Conservation (phyloP, 2,888 invertebrate genomes). For the Pheosia tremula region DNA sequence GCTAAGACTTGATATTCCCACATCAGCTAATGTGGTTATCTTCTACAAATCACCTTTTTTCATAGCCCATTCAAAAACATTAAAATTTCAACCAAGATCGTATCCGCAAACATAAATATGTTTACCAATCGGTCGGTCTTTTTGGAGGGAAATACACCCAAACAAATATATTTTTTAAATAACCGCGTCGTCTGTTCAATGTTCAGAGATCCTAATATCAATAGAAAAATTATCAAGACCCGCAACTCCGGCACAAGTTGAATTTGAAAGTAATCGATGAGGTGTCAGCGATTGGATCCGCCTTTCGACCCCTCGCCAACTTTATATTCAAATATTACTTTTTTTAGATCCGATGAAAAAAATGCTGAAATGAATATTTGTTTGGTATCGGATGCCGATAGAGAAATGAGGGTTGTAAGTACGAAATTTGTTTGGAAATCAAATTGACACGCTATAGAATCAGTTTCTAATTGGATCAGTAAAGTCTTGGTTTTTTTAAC, state of each 20-base stretch:
- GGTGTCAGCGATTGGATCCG: slow-evolving; percentile 39
- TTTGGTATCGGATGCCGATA: neutral
- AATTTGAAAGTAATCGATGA: slow-evolving; percentile 53
- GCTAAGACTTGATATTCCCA: too few species aligned
- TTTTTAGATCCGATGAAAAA: slow-evolving; percentile 10
- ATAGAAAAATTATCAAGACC: slow-evolving; percentile 42
- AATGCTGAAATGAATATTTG: slow-evolving; percentile 7
- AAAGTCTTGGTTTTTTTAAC: too few species aligned
- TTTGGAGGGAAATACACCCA: slow-evolving; percentile 14
- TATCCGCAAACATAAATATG: too few species aligned
- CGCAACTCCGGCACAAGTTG: slow-evolving; percentile 31
- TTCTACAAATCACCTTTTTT: too few species aligned
- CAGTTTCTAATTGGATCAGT: neutral
- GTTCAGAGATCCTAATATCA: slow-evolving; percentile 40
- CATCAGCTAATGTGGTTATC: too few species aligned
- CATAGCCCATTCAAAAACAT: too few species aligned
- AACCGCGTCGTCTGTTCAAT: slow-evolving; percentile 21
- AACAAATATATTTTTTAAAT: slow-evolving; percentile 34
- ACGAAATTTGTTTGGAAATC: neutral
- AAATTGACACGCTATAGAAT: neutral
- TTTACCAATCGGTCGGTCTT: too few species aligned
- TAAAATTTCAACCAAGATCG: too few species aligned
- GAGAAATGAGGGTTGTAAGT: neutral
- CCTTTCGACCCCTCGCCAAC: slow-evolving; percentile 25
- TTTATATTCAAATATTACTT: slow-evolving; percentile 41